Evolutionary conservation across 2,113 vertebrate species (phyloP), one percentile per base, ranked within the genome.

Genomic region (Oreotrochilus melanogaster): DNA sequence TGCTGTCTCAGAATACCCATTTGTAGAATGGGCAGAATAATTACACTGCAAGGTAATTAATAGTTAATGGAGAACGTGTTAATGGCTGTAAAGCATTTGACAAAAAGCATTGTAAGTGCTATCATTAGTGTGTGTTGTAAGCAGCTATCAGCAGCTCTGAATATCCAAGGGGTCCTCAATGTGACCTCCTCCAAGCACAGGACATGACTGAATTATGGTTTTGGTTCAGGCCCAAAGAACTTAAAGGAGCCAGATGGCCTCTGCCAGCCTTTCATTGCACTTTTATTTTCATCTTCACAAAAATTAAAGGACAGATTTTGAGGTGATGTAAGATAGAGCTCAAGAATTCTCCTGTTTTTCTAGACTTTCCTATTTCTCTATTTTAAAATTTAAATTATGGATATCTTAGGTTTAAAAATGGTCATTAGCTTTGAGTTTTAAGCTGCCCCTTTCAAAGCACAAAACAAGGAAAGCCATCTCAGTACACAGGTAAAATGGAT

Each of bases 191-290:
- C 64, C 83, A 81, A 70, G 78, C 43, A 10, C 42, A 43, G 86
- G 72, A 56, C 35, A 7, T 18, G 33, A 39, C 86, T 67, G 76
- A 84, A 62, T 56, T 2, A 35, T 33, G 33, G 4, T 84, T 92
- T 84, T 84, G 86, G 47, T 75, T 75, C 61, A 25, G 43, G 24
- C 83, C 30, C 91, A 91, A 14, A 0, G 0, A 91, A 56, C 43
- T 35, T 45, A 84, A 92, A 81, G 56, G 83, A 91, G 69, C 83
- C 79, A 95, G 91, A 92, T 83, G 91, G 91, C 48, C 78, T 69
- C 61, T 81, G 81, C 89, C 69, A 93, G 51, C 56, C 86, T 45
- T 45, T 64, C 35, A 30, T 1, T 81, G 78, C 48, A 53, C 30
- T 92, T 97, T 61, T 91, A 76, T 92, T 85, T 76, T 62, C 50